Conservation (phyloP, 2,888 invertebrate genomes). For the Eilema caniola region DNA sequence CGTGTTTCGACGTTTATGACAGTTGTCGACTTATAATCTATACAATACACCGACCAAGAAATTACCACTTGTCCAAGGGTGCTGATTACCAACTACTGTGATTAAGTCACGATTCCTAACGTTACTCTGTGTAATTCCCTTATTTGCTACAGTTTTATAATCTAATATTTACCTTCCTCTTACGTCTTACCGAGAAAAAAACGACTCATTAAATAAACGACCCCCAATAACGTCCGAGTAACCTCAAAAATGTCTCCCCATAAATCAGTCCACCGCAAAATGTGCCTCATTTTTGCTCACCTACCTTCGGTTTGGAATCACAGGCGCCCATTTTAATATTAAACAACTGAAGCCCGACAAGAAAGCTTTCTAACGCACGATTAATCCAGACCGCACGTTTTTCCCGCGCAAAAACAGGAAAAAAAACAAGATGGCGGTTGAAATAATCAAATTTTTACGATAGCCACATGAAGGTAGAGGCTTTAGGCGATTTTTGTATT, state of each 20-base stretch:
- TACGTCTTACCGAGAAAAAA: conserved; percentile 7
- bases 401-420: conserved; percentile 51
- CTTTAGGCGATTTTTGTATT: conserved; percentile 55
- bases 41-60: too few relatives aligned
- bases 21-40: too few relatives aligned
- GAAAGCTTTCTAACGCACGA: conserved; percentile 58
- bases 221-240: conserved; percentile 33
- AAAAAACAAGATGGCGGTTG: conserved; percentile 66
- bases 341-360: conserved; percentile 55
- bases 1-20: too few relatives aligned
- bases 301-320: conserved; percentile 51
- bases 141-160: neutral
- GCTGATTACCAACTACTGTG: too few relatives aligned
- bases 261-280: conserved; percentile 37
- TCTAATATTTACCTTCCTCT: conserved; percentile 2
- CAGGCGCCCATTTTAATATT: conserved; percentile 55
- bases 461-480: conserved; percentile 68
- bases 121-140: neutral
- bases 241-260: conserved; percentile 35
- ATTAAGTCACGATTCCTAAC: neutral
- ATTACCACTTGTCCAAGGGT: too few relatives aligned
- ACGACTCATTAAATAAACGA: conserved; percentile 22
- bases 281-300: conserved; percentile 37
- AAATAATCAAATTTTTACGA: conserved; percentile 75
- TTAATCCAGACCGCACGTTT: conserved; percentile 58